Evolutionary conservation across 2,797 vertebrate genomes (phyloP).

Genomic region (Cyclura pinguis): DNA sequence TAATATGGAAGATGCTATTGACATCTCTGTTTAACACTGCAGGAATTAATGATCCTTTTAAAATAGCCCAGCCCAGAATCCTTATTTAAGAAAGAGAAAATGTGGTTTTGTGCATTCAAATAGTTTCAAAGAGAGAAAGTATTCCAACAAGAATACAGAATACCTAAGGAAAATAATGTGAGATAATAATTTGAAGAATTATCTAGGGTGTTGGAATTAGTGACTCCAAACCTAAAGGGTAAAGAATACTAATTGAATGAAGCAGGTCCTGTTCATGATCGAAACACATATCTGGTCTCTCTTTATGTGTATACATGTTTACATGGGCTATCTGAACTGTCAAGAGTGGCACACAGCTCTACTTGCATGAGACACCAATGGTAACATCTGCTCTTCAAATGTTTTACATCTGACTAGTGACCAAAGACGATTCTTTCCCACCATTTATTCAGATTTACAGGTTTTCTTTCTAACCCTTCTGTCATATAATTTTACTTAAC

Average conservation of each 20-base stretch:
- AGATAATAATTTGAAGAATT: not conserved
- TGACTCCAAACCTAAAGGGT: not conserved
- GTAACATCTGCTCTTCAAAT: not conserved
- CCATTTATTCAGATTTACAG: conserved; percentile 1
- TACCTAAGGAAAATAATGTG: not conserved
- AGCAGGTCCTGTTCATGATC: not conserved
- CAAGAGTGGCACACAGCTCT: not conserved
- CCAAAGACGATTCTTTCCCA: not conserved
- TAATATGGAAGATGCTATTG: conserved; percentile 19
- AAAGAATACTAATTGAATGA: not conserved
- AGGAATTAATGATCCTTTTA: conserved; percentile 28
- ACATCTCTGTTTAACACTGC: not conserved
- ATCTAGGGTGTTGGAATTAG: not conserved
- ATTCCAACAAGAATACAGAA: not conserved
- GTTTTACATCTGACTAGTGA: not conserved
- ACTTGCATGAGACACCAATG: not conserved
- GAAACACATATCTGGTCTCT: not conserved
- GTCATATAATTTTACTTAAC: not conserved
- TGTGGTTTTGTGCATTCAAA: not conserved
- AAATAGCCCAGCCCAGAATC: not conserved
- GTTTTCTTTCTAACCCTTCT: not conserved
- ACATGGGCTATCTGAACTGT: not conserved
- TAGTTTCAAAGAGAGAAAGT: not conserved
- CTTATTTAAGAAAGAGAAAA: conserved; percentile 35
- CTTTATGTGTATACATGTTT: not conserved